phyloP scores from a whole-genome alignment of 2,888 invertebrate species.

The Nomada ruficornis region DNA sequence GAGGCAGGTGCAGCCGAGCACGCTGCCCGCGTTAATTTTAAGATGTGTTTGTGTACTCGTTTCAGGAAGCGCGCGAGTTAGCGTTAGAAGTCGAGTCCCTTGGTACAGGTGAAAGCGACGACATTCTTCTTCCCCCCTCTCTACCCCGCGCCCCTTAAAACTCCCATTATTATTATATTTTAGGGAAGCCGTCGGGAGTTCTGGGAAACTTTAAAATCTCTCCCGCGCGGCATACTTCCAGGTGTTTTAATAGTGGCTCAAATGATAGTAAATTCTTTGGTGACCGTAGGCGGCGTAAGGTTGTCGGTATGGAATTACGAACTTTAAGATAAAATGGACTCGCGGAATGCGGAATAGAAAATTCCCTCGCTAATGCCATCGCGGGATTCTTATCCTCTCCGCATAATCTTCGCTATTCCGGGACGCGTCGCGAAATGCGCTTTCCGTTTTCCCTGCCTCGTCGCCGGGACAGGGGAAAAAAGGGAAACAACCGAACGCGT shows the following conservation, averaged over 20 bases:
- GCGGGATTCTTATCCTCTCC: conserved; percentile 69
- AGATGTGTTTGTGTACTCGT: conserved; percentile 34
- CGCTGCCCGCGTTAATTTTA: conserved; percentile 42
- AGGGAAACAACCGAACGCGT: conserved; percentile 62
- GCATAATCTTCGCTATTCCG: conserved; percentile 68
- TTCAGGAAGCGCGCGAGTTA: conserved; percentile 43
- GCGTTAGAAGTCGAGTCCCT: conserved; percentile 21
- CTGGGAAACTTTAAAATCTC: background rate
- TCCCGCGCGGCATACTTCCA: background rate
- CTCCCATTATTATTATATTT: conserved; percentile 6
- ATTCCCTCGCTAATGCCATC: conserved; percentile 76
- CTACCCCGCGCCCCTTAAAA: background rate
- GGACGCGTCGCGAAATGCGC: conserved; percentile 4
- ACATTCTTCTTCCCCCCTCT: background rate
- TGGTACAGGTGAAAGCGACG: background rate
- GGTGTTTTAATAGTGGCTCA: background rate
- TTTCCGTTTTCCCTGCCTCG: conserved; percentile 57
- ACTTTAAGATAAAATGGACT: conserved; percentile 78
- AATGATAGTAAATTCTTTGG: conserved; percentile 64
- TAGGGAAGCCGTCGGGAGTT: conserved; percentile 3
- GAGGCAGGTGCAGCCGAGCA: conserved; percentile 53
- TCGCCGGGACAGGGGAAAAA: conserved; percentile 1
- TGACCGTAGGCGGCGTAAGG: conserved; percentile 42
- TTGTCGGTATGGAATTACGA: conserved; percentile 73
- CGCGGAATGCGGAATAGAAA: conserved; percentile 79